Evolutionary conservation across 2,113 vertebrate species (phyloP), one percentile per base, ranked within the genome.

Genomic region (Podarcis muralis): DNA sequence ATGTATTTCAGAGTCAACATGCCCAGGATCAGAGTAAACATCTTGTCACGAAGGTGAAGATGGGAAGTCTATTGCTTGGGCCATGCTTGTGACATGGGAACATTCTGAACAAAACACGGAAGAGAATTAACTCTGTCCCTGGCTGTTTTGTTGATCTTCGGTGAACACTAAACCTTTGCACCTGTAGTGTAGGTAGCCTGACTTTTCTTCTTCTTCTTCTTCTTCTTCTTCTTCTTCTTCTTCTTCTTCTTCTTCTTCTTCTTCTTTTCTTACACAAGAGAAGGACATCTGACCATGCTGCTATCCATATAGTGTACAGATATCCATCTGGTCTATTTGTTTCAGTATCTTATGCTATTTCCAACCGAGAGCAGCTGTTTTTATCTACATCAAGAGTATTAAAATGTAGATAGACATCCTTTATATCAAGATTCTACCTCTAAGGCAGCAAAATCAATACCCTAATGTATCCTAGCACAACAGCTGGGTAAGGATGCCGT

Each of bases 351-450:
- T 27, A 86, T 88, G 79, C 84, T 35, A 23, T 23, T 83, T 87
- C 57, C 27, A 8, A 81, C 89, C 27, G 86, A n/a, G 62, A 82
- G 18, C 30, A 68, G 30, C 68, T 90, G 59, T 27, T 62, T 91
- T 83, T 84, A 40, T 48, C 79, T 78, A 74, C 57, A 43, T 68
- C 1, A 3, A 25, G 9, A 81, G 65, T 86, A 85, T 88, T 84
- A 83, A 88, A 88, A 89, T 84, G 71, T 83, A 86, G 66, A 69
- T 40, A 62, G 30, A 82, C 87, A 59, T 65, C 20, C 89, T 91
- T 84, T 87, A 32, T 77, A 32, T 85, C 84, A 40, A 65, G 5
- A 3, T 27, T 86, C 62, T 6, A 90, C 86, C 88, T 87, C 91
- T 80, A 25, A 86, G 75, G 62, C 79, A 87, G 76, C 59, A 3